phyloP scores from a whole-genome alignment of 2,888 invertebrate species.

The Baronia brevicornis region DNA sequence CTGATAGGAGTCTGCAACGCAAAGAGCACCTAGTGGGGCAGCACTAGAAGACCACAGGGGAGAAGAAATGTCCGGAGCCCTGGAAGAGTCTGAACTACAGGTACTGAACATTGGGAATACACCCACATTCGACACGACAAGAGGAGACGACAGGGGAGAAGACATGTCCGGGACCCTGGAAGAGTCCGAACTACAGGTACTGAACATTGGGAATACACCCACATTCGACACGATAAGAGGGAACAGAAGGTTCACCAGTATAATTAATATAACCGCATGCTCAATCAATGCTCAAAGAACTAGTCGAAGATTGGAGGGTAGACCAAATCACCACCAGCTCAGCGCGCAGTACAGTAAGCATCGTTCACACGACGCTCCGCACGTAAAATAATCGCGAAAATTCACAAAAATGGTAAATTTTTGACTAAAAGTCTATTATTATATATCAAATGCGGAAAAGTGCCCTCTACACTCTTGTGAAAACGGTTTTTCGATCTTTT shows the following conservation, averaged over 20 bases:
- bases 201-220: background rate
- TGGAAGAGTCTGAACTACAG: constrained; percentile 8
- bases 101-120: background rate
- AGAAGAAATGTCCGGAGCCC: constrained; percentile 3
- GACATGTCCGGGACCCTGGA: constrained; percentile 5
- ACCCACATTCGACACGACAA: constrained; percentile 5
- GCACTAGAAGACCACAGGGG: constrained; percentile 17
- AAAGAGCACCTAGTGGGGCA: constrained; percentile 19
- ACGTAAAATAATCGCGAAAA: too few species aligned
- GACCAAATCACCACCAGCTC: too few species aligned
- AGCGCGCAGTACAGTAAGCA: too few species aligned
- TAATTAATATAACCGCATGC: constrained; percentile 4
- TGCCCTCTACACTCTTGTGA: too few species aligned
- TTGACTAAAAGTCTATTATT: too few species aligned
- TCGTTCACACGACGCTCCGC: too few species aligned
- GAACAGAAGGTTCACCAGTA: background rate
- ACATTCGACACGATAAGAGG: constrained; percentile 6
- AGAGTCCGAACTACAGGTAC: constrained; percentile 6
- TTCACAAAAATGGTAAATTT: too few species aligned
- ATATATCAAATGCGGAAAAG: too few species aligned
- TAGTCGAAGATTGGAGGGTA: too few species aligned
- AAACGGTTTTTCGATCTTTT: too few species aligned
- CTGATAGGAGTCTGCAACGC: constrained; percentile 16
- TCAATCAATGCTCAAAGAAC: too few species aligned
- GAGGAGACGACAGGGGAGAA: constrained; percentile 1